These are phyloP conservation scores for Ceyx melanurus DNA, from an alignment of 2,113 vertebrate species.

Conservation along the genomic window DNA sequence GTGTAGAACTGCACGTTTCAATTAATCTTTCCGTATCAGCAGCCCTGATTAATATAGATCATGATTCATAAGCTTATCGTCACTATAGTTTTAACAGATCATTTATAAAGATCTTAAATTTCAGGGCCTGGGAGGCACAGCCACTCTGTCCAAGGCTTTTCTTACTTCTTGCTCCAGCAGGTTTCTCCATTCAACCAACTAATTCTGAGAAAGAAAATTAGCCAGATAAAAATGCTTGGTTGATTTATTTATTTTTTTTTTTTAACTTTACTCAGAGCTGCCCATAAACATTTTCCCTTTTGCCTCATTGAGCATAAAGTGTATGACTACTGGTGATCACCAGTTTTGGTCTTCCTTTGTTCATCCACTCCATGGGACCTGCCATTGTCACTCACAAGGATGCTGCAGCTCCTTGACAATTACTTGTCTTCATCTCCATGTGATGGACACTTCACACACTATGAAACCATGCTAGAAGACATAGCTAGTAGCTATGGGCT, in stretches of 20 bases:
- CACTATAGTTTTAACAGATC: slow-evolving; percentile 97
- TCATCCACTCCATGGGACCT: neutral
- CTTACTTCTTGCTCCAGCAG: slow-evolving; percentile 73
- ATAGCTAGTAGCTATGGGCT: rapidly evolving
- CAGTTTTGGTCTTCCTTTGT: neutral
- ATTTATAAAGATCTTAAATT: slow-evolving; percentile 90
- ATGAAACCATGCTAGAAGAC: neutral
- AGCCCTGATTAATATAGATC: slow-evolving; percentile 94
- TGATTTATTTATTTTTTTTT: neutral
- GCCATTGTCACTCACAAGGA: neutral
- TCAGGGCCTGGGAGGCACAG: slow-evolving; percentile 83
- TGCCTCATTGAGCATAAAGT: neutral
- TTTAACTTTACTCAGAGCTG: neutral
- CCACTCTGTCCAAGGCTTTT: slow-evolving; percentile 78
- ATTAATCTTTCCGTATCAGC: slow-evolving; percentile 94
- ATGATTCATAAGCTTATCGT: slow-evolving; percentile 99
- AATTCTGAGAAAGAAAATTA: slow-evolving; percentile 75
- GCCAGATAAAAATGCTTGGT: slow-evolving; percentile 48
- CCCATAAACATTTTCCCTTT: neutral
- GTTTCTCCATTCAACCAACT: slow-evolving; percentile 75
- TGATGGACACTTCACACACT: neutral
- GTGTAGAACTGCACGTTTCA: slow-evolving; percentile 94
- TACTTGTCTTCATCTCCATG: neutral
- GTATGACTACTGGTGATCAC: neutral
- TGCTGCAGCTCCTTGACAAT: neutral